A percentile compares a stretch with the other conserved stretches of the same genome.
phyloP scores from a whole-genome alignment of 2,113 vertebrate species.

The Ahaetulla prasina region DNA sequence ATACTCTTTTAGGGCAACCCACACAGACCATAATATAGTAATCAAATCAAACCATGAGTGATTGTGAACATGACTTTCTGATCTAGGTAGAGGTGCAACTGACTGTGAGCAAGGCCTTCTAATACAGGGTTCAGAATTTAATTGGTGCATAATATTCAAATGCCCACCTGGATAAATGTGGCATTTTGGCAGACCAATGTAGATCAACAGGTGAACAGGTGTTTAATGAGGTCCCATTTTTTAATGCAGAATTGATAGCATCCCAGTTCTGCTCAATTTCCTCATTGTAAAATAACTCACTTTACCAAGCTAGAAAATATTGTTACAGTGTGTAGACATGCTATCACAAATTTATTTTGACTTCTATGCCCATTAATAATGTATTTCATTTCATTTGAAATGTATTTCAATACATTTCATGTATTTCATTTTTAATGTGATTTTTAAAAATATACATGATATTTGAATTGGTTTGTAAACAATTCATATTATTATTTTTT shows the following conservation, averaged over 20 bases:
- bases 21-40: neutral
- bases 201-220: slow-evolving; percentile 45
- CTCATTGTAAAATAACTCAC: slow-evolving; percentile 41
- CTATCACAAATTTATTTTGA: slow-evolving; percentile 11
- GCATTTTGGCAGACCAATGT: slow-evolving; percentile 42
- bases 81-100: neutral
- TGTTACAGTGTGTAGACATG: neutral
- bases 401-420: no score
- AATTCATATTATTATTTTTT: neutral
- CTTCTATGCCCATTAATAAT: slow-evolving; percentile 19
- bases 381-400: neutral
- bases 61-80: neutral
- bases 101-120: neutral
- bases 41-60: neutral
- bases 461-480: slow-evolving; percentile 5
- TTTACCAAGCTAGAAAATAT: slow-evolving; percentile 6
- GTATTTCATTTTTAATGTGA: neutral
- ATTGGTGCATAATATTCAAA: neutral
- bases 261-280: slow-evolving; percentile 49
- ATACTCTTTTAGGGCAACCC: neutral
- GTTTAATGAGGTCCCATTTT: slow-evolving; percentile 58
- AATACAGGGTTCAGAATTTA: neutral
- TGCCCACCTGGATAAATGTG: neutral
- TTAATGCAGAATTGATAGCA: slow-evolving; percentile 50
- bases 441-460: neutral